Evolutionary conservation across 2,888 invertebrate species (phyloP).

Genomic region (Hemaris fuciformis): DNA sequence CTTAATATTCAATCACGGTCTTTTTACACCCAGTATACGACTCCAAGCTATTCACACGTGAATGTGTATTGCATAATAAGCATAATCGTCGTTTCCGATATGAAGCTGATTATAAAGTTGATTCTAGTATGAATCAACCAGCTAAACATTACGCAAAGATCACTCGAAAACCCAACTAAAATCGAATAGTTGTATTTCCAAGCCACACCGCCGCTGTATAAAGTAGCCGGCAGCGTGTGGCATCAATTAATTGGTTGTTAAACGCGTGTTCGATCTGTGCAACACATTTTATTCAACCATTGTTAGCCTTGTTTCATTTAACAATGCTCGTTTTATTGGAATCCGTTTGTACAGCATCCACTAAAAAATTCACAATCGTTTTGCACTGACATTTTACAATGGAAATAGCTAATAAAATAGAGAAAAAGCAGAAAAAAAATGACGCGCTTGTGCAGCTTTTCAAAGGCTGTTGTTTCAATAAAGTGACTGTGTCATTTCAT

Average conservation of each 20-base stretch:
- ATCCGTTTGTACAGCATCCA: background rate
- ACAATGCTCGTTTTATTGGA: background rate
- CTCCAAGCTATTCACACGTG: too few species aligned
- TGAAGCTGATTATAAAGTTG: too few species aligned
- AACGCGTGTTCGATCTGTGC: slow-evolving; percentile 11
- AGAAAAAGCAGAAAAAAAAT: background rate
- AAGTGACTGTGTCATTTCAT: background rate
- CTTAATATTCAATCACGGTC: too few species aligned
- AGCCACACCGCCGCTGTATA: background rate
- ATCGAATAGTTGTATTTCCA: background rate
- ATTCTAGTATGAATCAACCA: too few species aligned
- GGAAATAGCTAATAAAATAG: background rate
- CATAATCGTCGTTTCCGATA: too few species aligned
- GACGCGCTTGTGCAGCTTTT: background rate
- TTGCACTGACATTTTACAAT: background rate
- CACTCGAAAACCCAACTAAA: background rate
- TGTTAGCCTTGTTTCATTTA: slow-evolving; percentile 3
- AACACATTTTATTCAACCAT: slow-evolving; percentile 7
- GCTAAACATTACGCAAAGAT: too few species aligned
- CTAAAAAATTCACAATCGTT: background rate
- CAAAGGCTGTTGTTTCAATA: background rate
- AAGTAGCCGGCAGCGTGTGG: background rate
- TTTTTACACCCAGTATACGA: too few species aligned
- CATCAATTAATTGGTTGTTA: slow-evolving; percentile 16
- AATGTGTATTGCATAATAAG: too few species aligned